Evolutionary conservation across 2,888 invertebrate species (phyloP).

Genomic region (Philhelius pedissequus): DNA sequence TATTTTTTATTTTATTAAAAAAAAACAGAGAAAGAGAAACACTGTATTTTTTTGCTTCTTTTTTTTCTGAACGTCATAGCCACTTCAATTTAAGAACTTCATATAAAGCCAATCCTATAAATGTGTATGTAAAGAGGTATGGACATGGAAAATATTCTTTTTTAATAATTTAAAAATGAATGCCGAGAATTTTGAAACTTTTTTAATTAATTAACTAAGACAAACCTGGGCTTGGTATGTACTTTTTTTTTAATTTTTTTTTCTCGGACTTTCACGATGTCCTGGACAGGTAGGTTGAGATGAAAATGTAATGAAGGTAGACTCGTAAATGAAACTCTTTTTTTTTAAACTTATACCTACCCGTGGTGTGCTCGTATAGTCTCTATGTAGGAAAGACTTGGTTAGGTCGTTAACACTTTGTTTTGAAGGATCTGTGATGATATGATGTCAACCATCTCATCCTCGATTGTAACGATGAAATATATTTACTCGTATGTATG

Average conservation of each 20-base stretch:
- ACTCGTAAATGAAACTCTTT: conserved; percentile 17
- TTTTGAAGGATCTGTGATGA: conserved; percentile 9
- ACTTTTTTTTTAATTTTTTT: conserved; percentile 17
- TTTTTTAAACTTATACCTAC: not conserved
- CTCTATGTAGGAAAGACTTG: too few relatives aligned
- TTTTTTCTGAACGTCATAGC: not conserved
- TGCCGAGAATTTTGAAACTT: conserved; percentile 60
- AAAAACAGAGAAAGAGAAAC: conserved; percentile 19
- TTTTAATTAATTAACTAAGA: conserved; percentile 68
- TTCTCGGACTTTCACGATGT: conserved; percentile 10
- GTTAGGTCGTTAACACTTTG: conserved; percentile 42
- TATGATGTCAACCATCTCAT: conserved; percentile 19
- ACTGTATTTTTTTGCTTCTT: too few relatives aligned
- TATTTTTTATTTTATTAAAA: not conserved
- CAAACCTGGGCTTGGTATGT: conserved; percentile 24
- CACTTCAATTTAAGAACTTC: not conserved
- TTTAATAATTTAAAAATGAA: conserved; percentile 60
- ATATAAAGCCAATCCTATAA: conserved; percentile 4
- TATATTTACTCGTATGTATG: too few relatives aligned
- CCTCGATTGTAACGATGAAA: not conserved
- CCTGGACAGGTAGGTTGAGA: conserved; percentile 27
- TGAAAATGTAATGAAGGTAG: conserved; percentile 38
- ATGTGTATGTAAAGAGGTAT: not conserved
- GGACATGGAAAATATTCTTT: conserved; percentile 33
- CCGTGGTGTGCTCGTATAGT: too few relatives aligned